These are phyloP conservation scores for Corbicula japonica DNA, from an alignment of 2,888 invertebrate genomes.

Conservation along the genomic window DNA sequence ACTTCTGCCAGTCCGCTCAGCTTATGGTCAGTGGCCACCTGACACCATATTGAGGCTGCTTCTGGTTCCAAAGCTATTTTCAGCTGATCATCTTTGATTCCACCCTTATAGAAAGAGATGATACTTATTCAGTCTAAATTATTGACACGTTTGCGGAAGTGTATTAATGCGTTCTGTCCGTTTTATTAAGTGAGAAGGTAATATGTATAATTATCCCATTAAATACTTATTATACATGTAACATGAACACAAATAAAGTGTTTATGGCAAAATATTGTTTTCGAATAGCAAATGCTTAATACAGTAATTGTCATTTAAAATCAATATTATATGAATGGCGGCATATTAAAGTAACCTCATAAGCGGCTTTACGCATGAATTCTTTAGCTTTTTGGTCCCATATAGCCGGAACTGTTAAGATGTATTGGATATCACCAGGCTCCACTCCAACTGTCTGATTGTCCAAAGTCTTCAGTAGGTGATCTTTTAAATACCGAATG, in stretches of 20 bases:
- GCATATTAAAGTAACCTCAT: too few relatives aligned
- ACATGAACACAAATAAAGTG: too few relatives aligned
- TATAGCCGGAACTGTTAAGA: neutral
- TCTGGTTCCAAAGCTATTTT: slow-evolving; percentile 32
- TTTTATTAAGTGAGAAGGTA: too few relatives aligned
- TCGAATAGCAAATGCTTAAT: too few relatives aligned
- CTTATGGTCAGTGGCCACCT: neutral
- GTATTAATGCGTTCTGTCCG: too few relatives aligned
- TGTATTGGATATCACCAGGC: neutral
- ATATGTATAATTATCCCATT: too few relatives aligned
- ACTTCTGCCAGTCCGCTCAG: neutral
- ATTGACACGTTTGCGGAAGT: too few relatives aligned
- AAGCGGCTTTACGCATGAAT: neutral
- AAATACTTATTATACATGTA: too few relatives aligned
- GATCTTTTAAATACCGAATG: neutral
- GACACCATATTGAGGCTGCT: slow-evolving; percentile 18
- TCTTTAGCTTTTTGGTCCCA: slow-evolving; percentile 1
- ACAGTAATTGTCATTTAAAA: too few relatives aligned
- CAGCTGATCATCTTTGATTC: slow-evolving; percentile 6
- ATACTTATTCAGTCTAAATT: too few relatives aligned
- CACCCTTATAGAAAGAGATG: slow-evolving; percentile 19
- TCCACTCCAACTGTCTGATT: neutral
- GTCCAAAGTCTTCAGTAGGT: neutral
- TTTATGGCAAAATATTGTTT: too few relatives aligned
- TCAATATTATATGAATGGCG: too few relatives aligned